Base-by-base conservation (phyloP, 2,888 invertebrate genomes). In the Lacanobia oleracea region DNA sequence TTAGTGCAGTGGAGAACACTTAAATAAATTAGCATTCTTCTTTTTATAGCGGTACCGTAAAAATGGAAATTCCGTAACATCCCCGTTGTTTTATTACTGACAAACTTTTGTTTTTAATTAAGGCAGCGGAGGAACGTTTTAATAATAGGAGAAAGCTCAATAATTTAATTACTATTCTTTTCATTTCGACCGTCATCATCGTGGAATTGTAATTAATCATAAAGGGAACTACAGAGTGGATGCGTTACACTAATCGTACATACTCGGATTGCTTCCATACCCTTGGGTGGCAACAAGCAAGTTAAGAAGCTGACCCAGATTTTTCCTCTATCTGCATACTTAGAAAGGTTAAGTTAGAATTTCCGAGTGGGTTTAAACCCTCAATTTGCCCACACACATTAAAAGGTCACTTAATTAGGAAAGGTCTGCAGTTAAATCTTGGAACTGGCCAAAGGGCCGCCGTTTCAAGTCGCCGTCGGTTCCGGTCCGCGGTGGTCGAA, bases 351-450 rank as follows among this genome's bases (percentile, higher is more conserved):
- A 18, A 71, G 53, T 69, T 43, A 59, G 60, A 54, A 71, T 76
- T 77, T 80, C 71, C 71, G 48, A 77, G 73, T 70, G 75, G 69
- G 62, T 83, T 77, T 69, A 73, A 81, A 82, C 73, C 81, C 72
- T 79, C 71, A 81, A 81, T 87, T 87, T 79, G 72, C 72, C 70
- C 72, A 82, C 86, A 84, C 83, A 87, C 83, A 83, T 88, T 89
- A 86, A 88, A 86, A 87, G 89, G 88, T 89, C 86, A 88, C 86
- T 88, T 91, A 91, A 91, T 92, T 91, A 90, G 85, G 82, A 75
- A 84, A 87, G 88, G 86, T 82, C 83, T 71, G 87, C 86, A 89
- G 87, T 91, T 90, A 89, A 92, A 89, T 90, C 90, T 89, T 89
- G 88, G 70, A 87, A 86, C 79, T 88, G 86, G 83, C 82, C 80